Evolutionary conservation across 1,140 invertebrate species (phyloP).

Genomic region (Aphidius ervi): DNA sequence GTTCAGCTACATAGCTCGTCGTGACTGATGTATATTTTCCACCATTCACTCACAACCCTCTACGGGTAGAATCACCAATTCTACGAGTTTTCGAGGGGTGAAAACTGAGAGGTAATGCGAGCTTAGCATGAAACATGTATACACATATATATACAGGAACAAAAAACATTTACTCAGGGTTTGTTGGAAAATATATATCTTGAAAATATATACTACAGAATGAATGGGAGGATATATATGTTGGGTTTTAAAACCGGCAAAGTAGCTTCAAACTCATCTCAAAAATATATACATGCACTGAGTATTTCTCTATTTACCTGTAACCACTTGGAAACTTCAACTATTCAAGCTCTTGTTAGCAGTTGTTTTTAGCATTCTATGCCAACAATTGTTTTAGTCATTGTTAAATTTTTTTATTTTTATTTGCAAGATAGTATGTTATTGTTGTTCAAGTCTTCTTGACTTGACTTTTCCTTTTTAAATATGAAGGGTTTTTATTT

Average conservation of each 20-base stretch:
- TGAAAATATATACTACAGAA: neutral
- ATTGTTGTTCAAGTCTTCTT: no score
- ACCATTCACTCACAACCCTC: no score
- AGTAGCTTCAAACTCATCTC: slow-evolving; percentile 24
- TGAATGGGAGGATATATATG: neutral
- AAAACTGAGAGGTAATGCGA: neutral
- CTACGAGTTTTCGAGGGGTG: neutral
- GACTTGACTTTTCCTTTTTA: no score
- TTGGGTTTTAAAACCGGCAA: slow-evolving; percentile 11
- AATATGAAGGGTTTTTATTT: no score
- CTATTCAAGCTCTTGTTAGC: neutral
- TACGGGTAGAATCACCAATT: no score
- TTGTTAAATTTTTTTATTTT: no score
- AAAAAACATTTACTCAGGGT: neutral
- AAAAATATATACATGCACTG: slow-evolving; percentile 12
- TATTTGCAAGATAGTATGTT: no score
- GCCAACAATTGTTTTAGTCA: no score
- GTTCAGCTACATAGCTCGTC: no score
- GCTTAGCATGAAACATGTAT: neutral
- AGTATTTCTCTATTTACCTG: slow-evolving; percentile 8
- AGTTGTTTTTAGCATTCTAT: no score
- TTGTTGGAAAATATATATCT: neutral
- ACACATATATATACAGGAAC: neutral
- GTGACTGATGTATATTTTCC: no score
- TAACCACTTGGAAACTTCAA: slow-evolving; percentile 13